Conservation (phyloP, 2,113 vertebrate genomes). For the Orthochromis malagaraziensis region DNA sequence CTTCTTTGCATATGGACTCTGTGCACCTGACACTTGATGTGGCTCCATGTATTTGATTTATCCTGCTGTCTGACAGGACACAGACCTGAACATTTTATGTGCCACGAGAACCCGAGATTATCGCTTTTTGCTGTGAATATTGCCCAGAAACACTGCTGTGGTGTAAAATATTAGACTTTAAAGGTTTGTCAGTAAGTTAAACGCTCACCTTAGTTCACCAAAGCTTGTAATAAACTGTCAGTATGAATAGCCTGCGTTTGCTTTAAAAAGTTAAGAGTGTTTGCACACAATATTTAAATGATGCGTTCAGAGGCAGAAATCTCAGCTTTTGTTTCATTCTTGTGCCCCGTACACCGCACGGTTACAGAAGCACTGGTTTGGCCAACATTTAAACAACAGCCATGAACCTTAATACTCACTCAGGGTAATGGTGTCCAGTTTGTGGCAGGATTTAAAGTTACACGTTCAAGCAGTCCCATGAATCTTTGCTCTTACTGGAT, state of each 20-base stretch:
- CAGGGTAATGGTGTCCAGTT: neutral
- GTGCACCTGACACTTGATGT: constrained; percentile 35
- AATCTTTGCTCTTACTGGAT: neutral
- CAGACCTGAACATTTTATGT: neutral
- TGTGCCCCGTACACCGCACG: neutral
- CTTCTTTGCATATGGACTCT: constrained; percentile 35
- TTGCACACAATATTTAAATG: neutral
- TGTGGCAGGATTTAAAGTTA: neutral
- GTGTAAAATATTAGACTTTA: neutral
- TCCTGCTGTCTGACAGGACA: neutral
- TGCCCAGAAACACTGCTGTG: neutral
- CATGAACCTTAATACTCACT: neutral
- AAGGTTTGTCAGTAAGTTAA: neutral
- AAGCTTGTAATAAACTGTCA: neutral
- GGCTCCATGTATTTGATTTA: neutral
- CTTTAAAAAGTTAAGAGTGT: neutral
- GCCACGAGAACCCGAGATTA: neutral
- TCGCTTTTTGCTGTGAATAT: rapidly evolving
- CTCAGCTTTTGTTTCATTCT: neutral
- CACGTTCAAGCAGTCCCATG: neutral
- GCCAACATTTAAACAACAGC: neutral
- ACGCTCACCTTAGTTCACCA: rapidly evolving
- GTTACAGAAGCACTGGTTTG: neutral
- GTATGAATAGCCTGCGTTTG: rapidly evolving
- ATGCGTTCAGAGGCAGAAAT: neutral